Percentiles rank a stretch among this genome's conserved stretches.
Evolutionary conservation across 2,797 vertebrate genomes (phyloP).

Genomic region (Myripristis murdjan): DNA sequence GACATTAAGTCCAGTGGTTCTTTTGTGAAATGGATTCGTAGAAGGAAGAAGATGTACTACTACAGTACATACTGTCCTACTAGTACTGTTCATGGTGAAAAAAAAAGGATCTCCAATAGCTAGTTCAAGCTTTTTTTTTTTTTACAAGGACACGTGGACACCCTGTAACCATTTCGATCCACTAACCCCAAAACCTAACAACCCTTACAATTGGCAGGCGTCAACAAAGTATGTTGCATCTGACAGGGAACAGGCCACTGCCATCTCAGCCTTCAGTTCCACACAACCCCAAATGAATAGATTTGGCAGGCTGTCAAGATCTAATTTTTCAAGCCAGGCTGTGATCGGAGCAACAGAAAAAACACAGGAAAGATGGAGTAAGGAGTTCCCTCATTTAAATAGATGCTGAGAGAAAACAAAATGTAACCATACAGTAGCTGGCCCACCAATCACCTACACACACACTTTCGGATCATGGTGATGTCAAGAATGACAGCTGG

Average conservation of each 20-base stretch:
- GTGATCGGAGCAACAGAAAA: neutral
- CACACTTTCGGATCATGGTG: slow-evolving; percentile 43
- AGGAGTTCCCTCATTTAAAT: too few relatives aligned
- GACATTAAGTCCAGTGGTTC: too few relatives aligned
- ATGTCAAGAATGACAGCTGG: slow-evolving; percentile 71
- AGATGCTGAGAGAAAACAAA: neutral
- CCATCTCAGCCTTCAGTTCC: slow-evolving; percentile 37
- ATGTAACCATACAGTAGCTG: neutral
- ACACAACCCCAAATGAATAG: slow-evolving; percentile 6
- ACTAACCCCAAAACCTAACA: slow-evolving; percentile 5
- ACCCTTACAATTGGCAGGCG: slow-evolving; percentile 52
- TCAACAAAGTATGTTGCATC: slow-evolving; percentile 25
- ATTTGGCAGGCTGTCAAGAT: slow-evolving; percentile 4
- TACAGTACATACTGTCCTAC: too few relatives aligned
- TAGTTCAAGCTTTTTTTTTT: slow-evolving; percentile 28
- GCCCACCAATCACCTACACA: slow-evolving; percentile 9
- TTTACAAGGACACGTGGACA: neutral
- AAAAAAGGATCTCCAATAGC: slow-evolving; percentile 30
- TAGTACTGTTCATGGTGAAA: neutral
- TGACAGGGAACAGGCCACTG: slow-evolving; percentile 29
- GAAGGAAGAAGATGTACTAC: too few relatives aligned
- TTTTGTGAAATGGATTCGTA: too few relatives aligned
- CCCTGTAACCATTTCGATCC: too few relatives aligned
- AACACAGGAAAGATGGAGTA: neutral
- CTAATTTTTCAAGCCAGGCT: too few relatives aligned